Evolutionary conservation across 1,140 invertebrate species (phyloP).

Genomic region (Drosophila ohnishii): DNA sequence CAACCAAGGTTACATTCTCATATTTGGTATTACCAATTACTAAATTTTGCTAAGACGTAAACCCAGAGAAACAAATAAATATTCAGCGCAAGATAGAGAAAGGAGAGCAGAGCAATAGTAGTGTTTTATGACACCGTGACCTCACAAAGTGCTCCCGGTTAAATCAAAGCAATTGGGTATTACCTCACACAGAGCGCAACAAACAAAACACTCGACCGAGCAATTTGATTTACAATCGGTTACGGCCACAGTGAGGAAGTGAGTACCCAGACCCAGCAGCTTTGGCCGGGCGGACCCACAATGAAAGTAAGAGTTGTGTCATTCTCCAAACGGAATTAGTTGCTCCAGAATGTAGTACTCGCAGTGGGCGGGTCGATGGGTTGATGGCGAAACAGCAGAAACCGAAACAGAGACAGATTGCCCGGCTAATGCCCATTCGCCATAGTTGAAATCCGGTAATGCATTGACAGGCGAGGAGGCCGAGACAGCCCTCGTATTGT

Average conservation of each 20-base stretch:
- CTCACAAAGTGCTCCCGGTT: conserved; percentile 39
- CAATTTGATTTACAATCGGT: conserved; percentile 54
- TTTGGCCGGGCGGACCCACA: neutral
- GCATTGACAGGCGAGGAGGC: conserved; percentile 19
- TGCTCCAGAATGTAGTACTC: conserved; percentile 36
- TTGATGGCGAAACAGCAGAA: conserved; percentile 18
- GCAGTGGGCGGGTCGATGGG: conserved; percentile 21
- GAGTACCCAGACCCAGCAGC: conserved; percentile 22
- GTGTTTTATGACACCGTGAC: conserved; percentile 36
- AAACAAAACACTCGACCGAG: conserved; percentile 22
- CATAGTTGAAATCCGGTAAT: conserved; percentile 32
- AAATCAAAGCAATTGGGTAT: conserved; percentile 45
- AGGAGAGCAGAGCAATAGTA: conserved; percentile 8
- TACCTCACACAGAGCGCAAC: conserved; percentile 41
- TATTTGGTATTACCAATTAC: neutral
- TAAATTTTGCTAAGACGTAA: no score
- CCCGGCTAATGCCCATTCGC: conserved; percentile 35
- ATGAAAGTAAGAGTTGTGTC: conserved; percentile 41
- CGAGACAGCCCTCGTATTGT: conserved; percentile 18
- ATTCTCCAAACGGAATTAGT: conserved; percentile 12
- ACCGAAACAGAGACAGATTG: conserved; percentile 19
- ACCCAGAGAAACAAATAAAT: neutral
- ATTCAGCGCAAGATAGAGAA: neutral
- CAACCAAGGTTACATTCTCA: neutral
- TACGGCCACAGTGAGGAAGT: conserved; percentile 31